Conservation (phyloP, 2,797 vertebrate species). For the Gadopsis marmoratus region DNA sequence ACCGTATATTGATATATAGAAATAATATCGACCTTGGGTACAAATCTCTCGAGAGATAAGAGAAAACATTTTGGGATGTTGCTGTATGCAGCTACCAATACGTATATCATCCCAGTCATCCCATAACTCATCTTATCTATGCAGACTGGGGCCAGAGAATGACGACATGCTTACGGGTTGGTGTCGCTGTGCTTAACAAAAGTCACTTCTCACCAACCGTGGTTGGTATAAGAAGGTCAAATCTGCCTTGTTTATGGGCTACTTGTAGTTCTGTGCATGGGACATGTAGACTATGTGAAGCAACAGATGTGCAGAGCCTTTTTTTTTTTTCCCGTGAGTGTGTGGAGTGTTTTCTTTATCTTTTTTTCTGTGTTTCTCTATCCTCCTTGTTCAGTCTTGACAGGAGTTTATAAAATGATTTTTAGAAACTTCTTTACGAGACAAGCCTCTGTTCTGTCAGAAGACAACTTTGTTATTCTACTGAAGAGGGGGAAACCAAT, state of each 20-base stretch:
- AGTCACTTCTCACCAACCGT: not conserved
- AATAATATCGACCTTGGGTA: not conserved
- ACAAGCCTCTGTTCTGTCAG: conserved; percentile 73
- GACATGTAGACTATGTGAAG: conserved; percentile 42
- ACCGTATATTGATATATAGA: not conserved
- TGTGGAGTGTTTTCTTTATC: conserved; percentile 61
- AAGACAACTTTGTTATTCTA: conserved; percentile 74
- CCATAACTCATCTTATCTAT: not conserved
- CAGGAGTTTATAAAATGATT: conserved; percentile 62
- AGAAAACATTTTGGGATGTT: not conserved
- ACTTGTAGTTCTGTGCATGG: conserved; percentile 28
- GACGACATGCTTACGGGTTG: conserved; percentile 2
- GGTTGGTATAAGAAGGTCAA: conserved; percentile 47
- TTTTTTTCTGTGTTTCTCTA: conserved; percentile 38
- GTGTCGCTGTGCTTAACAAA: conserved; percentile 16
- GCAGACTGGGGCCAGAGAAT: not conserved
- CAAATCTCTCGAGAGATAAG: not conserved
- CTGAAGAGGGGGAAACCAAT: conserved; percentile 69
- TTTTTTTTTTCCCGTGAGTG: conserved; percentile 26
- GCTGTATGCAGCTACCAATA: not conserved
- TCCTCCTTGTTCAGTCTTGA: conserved; percentile 71
- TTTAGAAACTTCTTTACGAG: conserved; percentile 74
- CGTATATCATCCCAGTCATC: not conserved
- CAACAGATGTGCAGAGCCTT: conserved; percentile 53
- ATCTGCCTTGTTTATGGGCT: conserved; percentile 43